A percentile compares a stretch with the other conserved stretches of the same genome.
Conservation (phyloP, 2,888 invertebrate species). For the Lasius platythorax region DNA sequence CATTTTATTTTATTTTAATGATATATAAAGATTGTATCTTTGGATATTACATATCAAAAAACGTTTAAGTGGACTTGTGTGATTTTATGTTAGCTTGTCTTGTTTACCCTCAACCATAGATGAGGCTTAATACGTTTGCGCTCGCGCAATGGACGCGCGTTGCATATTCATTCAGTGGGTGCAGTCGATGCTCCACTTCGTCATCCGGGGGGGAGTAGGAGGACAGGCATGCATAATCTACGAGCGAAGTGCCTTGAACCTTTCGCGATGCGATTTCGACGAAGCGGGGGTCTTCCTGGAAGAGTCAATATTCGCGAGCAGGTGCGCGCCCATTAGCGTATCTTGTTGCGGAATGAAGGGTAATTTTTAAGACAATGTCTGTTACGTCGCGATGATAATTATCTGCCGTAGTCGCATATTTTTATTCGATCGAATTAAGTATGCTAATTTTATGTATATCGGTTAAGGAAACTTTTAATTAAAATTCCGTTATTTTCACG, state of each 20-base stretch:
- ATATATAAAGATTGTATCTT: too few relatives aligned
- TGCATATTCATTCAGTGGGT: slow-evolving; percentile 79
- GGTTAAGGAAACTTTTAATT: slow-evolving; percentile 38
- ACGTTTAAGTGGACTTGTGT: slow-evolving; percentile 5
- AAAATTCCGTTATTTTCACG: slow-evolving; percentile 30
- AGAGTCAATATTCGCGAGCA: slow-evolving; percentile 52
- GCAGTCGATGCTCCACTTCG: slow-evolving; percentile 77
- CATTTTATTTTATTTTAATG: too few relatives aligned
- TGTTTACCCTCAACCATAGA: slow-evolving; percentile 57
- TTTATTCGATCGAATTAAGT: slow-evolving; percentile 47
- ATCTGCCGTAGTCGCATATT: slow-evolving; percentile 30
- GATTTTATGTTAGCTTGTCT: slow-evolving; percentile 26
- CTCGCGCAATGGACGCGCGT: slow-evolving; percentile 64
- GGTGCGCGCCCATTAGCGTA: slow-evolving; percentile 53
- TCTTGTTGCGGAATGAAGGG: slow-evolving; percentile 51
- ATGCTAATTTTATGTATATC: slow-evolving; percentile 29
- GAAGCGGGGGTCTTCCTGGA: slow-evolving; percentile 53
- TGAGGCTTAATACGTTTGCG: slow-evolving; percentile 65
- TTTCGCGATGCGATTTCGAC: slow-evolving; percentile 67
- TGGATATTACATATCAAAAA: too few relatives aligned
- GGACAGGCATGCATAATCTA: slow-evolving; percentile 79
- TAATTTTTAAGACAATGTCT: slow-evolving; percentile 51
- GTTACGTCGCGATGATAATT: slow-evolving; percentile 42
- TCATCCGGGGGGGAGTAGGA: slow-evolving; percentile 78
- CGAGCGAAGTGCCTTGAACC: slow-evolving; percentile 69